Base-by-base conservation (phyloP, 2,888 invertebrate species). In the Hololepta plana region DNA sequence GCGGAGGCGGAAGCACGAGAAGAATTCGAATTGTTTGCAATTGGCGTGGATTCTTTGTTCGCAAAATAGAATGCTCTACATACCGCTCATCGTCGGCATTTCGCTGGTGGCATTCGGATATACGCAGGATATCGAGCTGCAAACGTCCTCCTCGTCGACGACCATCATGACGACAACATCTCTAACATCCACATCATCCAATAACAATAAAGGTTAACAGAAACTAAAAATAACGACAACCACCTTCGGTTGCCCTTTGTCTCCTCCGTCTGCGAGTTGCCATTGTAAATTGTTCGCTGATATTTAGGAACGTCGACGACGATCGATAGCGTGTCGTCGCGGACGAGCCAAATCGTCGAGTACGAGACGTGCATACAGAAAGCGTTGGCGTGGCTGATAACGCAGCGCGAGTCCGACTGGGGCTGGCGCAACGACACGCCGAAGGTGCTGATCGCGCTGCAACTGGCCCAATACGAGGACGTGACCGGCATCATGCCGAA, bases 341-440 rank as follows among this genome's bases (percentile, higher is more conserved):
- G 20, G 7, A 31, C 33, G 11, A 20, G 23, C 10, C 31, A 43
- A 22, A 35, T 29, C 27, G 35, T 38, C 26, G 43, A 42, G 21
- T 39, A 60, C 35, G 66, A 67, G 1, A 60, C 60, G 35, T 66
- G 70, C 28, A 59, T 72, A 31, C 68, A 69, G 42, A 64, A 66
- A 39, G 82, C 81, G 2, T 53, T 77, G 30, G 66, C 72, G 37
- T 82, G 80, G 66, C 54, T 82, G 12, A 62, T 74, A 44, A 66
- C 68, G 38, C 76, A 79, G 40, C 64, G 81, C 12, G 71, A 71
- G 38, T 58, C 64, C 3, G 75, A 81, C 46, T 77, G 73, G 63
- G 81, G 81, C 4, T 84, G 82, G 80, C 72, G 72, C 17, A 79
- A 80, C 40, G 81, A 82, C 43, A 85, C 85, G 1, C 76, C 84